phyloP scores from a whole-genome alignment of 2,797 vertebrate genomes.

The Morus bassanus region DNA sequence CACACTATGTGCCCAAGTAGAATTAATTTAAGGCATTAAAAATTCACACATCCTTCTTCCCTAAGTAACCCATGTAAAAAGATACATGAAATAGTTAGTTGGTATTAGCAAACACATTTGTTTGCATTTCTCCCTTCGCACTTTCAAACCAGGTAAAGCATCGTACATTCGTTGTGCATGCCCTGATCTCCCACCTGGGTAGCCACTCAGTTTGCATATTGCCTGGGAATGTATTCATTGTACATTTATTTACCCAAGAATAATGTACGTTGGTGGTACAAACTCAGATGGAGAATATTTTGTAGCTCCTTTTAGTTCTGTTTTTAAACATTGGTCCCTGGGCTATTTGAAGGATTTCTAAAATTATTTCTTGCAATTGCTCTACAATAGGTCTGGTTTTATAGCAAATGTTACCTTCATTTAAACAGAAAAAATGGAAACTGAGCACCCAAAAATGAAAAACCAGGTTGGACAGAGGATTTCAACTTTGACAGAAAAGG shows the following conservation, averaged over 20 bases:
- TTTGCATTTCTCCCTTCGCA: neutral
- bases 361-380: neutral
- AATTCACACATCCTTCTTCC: neutral
- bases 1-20: neutral
- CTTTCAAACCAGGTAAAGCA: neutral
- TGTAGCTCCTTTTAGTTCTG: neutral
- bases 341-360: neutral
- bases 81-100: neutral
- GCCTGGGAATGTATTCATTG: neutral
- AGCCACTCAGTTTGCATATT: neutral
- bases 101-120: neutral
- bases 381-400: neutral
- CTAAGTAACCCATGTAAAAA: neutral
- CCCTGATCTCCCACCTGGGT: neutral
- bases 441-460: neutral
- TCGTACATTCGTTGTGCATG: accelerated
- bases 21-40: neutral
- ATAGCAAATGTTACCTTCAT: neutral
- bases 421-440: neutral
- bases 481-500: neutral
- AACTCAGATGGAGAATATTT: neutral
- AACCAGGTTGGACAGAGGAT: neutral
- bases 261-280: neutral
- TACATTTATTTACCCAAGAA: neutral
- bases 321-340: neutral